Percentiles rank a stretch among this genome's conserved stretches.
These are phyloP conservation scores for Microcebus jonahi DNA, from an alignment of 2,113 vertebrate species.

Conservation along the genomic window DNA sequence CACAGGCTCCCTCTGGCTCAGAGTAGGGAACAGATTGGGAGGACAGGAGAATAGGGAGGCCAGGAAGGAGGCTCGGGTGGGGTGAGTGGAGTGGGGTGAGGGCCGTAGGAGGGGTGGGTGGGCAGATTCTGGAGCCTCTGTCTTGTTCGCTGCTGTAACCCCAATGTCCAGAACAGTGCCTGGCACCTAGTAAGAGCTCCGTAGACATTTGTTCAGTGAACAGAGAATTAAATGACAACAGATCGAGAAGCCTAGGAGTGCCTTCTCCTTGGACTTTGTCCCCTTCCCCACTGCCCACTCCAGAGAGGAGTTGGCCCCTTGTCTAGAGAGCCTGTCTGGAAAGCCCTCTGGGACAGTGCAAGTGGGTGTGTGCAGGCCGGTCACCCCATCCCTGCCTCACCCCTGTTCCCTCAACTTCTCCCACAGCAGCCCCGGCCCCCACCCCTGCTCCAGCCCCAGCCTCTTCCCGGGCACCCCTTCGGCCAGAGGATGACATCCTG, in stretches of 20 bases:
- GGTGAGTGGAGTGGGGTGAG: neutral
- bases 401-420: neutral
- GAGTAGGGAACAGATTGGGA: neutral
- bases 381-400: neutral
- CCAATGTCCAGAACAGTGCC: neutral
- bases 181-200: neutral
- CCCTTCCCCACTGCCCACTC: neutral
- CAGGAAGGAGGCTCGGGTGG: neutral
- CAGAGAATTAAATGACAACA: neutral
- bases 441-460: neutral
- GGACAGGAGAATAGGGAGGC: neutral
- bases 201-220: neutral
- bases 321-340: neutral
- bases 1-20: neutral
- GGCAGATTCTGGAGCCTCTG: neutral
- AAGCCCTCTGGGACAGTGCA: neutral
- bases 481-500: slow-evolving; percentile 91
- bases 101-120: neutral
- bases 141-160: neutral
- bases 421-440: slow-evolving; percentile 17
- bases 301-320: neutral
- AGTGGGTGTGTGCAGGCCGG: neutral
- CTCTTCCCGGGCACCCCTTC: slow-evolving; percentile 41
- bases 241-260: neutral
- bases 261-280: neutral